Evolutionary conservation across 2,797 vertebrate genomes (phyloP).

Genomic region (Cichlasoma orientale): DNA sequence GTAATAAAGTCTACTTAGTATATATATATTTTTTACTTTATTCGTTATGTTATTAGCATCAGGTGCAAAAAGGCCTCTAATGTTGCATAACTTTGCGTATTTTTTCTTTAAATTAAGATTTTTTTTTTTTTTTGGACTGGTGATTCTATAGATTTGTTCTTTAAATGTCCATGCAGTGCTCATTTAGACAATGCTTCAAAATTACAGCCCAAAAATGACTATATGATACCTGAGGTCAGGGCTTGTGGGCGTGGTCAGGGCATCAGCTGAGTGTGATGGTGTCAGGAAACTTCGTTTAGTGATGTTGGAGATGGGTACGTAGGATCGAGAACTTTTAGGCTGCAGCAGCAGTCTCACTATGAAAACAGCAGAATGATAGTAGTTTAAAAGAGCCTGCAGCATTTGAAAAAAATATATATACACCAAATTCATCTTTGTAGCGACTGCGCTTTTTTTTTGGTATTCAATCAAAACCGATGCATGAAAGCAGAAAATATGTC

Average conservation of each 20-base stretch:
- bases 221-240: slow-evolving; percentile 79
- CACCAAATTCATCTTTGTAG: background rate
- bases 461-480: background rate
- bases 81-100: background rate
- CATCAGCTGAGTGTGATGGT: slow-evolving; percentile 78
- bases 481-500: background rate
- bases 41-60: no score
- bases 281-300: slow-evolving; percentile 90
- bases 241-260: slow-evolving; percentile 54
- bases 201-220: background rate
- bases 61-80: background rate
- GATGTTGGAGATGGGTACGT: slow-evolving; percentile 86
- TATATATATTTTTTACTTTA: no score
- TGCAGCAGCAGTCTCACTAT: slow-evolving; percentile 87
- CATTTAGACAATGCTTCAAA: background rate
- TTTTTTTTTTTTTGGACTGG: background rate
- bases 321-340: slow-evolving; percentile 85
- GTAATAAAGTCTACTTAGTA: no score
- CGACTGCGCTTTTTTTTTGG: background rate
- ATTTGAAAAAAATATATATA: background rate
- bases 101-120: background rate
- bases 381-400: background rate
- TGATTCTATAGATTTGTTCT: background rate
- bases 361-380: background rate
- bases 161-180: background rate